These are phyloP conservation scores for Sthenelais limicola DNA, from an alignment of 2,888 invertebrate genomes.

Conservation along the genomic window DNA sequence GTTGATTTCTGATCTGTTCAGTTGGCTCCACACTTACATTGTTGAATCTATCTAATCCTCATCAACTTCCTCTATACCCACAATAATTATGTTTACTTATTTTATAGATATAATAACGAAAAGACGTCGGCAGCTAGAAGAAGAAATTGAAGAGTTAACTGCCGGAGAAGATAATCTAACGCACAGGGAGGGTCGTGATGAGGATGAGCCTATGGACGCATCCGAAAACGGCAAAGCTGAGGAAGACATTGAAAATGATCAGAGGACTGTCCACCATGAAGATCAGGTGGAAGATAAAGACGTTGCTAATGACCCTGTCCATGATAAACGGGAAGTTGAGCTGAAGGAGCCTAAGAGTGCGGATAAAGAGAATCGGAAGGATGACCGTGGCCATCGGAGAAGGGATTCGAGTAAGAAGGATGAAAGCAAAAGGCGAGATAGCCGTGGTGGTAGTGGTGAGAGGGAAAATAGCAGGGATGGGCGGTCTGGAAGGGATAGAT, in stretches of 20 bases:
- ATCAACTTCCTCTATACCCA: background rate
- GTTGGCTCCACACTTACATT: too few species aligned
- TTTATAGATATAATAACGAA: constrained; percentile 42
- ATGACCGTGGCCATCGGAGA: background rate
- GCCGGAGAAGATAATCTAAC: constrained; percentile 38
- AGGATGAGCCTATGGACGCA: constrained; percentile 15
- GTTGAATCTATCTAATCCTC: too few species aligned
- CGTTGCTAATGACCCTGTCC: constrained; percentile 21
- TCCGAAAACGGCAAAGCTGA: constrained; percentile 30
- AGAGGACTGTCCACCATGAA: constrained; percentile 27
- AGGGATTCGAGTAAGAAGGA: constrained; percentile 1
- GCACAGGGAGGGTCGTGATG: constrained; percentile 20
- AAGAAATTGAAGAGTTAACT: constrained; percentile 47
- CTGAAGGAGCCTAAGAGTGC: constrained; percentile 33
- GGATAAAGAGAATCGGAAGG: constrained; percentile 27
- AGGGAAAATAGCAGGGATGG: constrained; percentile 31
- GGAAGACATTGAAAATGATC: constrained; percentile 30
- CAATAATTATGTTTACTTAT: background rate
- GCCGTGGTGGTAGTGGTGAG: constrained; percentile 22
- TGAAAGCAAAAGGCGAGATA: constrained; percentile 24
- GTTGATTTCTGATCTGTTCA: too few species aligned
- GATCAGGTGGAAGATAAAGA: too few species aligned
- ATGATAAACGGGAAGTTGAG: constrained; percentile 31
- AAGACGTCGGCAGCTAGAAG: constrained; percentile 41
- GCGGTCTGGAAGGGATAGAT: constrained; percentile 31